Conservation (phyloP, 2,888 invertebrate species). For the Melitaea athalia region DNA sequence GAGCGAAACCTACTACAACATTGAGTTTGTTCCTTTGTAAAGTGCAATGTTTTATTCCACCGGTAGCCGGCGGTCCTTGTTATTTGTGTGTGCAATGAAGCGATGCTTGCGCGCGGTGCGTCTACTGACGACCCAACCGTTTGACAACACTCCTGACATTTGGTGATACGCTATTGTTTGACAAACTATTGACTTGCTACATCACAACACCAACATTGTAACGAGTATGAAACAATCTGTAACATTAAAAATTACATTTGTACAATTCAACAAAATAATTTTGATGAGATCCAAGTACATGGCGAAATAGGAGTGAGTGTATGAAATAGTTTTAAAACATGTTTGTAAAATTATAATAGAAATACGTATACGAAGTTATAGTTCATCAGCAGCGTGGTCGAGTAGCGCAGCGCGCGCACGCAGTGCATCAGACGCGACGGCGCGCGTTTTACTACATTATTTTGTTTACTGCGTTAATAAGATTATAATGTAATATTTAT, state of each 20-base stretch:
- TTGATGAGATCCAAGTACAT: neutral
- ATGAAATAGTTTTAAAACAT: neutral
- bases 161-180: conserved; percentile 5
- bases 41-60: conserved; percentile 82
- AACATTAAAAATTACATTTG: neutral
- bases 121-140: conserved; percentile 50
- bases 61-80: conserved; percentile 79
- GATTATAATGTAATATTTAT: conserved; percentile 56
- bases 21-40: conserved; percentile 81
- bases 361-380: conserved; percentile 17
- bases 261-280: neutral
- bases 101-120: conserved; percentile 58
- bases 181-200: conserved; percentile 49
- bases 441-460: conserved; percentile 79
- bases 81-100: conserved; percentile 75
- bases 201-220: neutral
- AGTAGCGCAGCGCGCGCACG: conserved; percentile 47
- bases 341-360: conserved; percentile 9
- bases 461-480: conserved; percentile 70
- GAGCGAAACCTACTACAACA: conserved; percentile 82
- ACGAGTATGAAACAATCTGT: conserved; percentile 28
- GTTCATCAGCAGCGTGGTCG: neutral
- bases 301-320: neutral
- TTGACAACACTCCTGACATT: conserved; percentile 48
- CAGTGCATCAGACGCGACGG: conserved; percentile 68